Base-by-base conservation (phyloP, 2,113 vertebrate species). In the Hemicordylus capensis region DNA sequence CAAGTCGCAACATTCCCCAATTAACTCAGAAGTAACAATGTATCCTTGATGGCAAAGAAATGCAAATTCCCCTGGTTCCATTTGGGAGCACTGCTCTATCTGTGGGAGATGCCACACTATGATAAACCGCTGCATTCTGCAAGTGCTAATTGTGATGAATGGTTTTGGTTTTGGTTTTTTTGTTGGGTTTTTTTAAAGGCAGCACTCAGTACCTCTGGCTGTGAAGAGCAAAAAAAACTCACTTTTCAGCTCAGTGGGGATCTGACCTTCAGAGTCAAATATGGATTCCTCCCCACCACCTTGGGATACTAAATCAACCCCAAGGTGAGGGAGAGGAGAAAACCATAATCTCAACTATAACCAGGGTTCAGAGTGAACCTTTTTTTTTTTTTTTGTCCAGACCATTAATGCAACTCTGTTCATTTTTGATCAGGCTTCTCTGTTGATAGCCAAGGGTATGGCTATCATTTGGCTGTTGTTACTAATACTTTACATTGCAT, bases 31-130 rank as follows among this genome's bases (percentile, higher is more conserved):
- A 22, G 80, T 88, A 51, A 84, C 51, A 56, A 59, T 79, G 81
- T 79, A 59, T 64, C 89, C 76, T 87, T 83, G 63, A 76, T 83
- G 79, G 85, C 34, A 51, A 86, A 56, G 58, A 89, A 66, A 34
- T 44, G 2, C 54, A 4, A 6, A 44, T 76, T 89, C 51, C 74
- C 14, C 26, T 79, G 37, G 1, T 67, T 75, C 69, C 70, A 61
- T 66, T 19, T 6, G 37, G 39, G 28, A 74, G 1, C 46, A 42
- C 46, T 66, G 39, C 81, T 48, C 14, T 73, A 59, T 24, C 63
- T 89, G 2, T 75, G 39, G 74, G 11, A 72, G n/a, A 59, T 83
- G 56, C 85, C 22, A 24, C 3, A 3, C 54, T 58, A 76, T 31
- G 10, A 76, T 28, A 26, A 76, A 59, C 6, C 39, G 20, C 10